phyloP scores from a whole-genome alignment of 2,888 invertebrate genomes.

The Gandaritis pyraliata region DNA sequence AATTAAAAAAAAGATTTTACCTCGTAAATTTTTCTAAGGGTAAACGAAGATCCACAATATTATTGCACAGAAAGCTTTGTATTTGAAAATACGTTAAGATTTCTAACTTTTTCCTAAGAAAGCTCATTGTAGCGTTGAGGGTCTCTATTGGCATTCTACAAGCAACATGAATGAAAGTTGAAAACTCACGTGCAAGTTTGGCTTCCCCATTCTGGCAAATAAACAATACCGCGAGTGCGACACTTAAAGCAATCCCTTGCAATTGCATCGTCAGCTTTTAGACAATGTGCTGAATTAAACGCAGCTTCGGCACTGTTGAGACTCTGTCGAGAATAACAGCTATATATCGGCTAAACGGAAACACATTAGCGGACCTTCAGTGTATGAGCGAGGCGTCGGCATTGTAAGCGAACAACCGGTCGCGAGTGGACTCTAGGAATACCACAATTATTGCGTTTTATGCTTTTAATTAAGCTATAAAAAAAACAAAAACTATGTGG shows the following conservation, averaged over 20 bases:
- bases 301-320: conserved; percentile 55
- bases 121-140: too few species aligned
- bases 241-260: conserved; percentile 46
- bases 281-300: conserved; percentile 56
- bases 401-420: conserved; percentile 44
- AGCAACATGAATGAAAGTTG: conserved; percentile 10
- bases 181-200: conserved; percentile 68
- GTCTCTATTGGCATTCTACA: too few species aligned
- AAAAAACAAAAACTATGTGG: too few species aligned
- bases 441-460: conserved; percentile 2
- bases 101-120: too few species aligned
- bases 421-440: conserved; percentile 22
- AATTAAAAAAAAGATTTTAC: too few species aligned
- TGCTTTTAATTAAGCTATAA: background rate
- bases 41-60: too few species aligned
- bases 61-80: too few species aligned
- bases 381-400: conserved; percentile 35
- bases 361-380: conserved; percentile 62
- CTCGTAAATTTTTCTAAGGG: too few species aligned
- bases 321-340: conserved; percentile 54
- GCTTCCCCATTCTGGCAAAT: conserved; percentile 54
- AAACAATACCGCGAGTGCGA: conserved; percentile 50
- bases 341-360: conserved; percentile 69
- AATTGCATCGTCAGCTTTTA: conserved; percentile 55
- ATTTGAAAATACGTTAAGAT: too few species aligned